These are phyloP conservation scores for Pterocles orientalis DNA, from an alignment of 2,113 vertebrate species.

Conservation along the genomic window DNA sequence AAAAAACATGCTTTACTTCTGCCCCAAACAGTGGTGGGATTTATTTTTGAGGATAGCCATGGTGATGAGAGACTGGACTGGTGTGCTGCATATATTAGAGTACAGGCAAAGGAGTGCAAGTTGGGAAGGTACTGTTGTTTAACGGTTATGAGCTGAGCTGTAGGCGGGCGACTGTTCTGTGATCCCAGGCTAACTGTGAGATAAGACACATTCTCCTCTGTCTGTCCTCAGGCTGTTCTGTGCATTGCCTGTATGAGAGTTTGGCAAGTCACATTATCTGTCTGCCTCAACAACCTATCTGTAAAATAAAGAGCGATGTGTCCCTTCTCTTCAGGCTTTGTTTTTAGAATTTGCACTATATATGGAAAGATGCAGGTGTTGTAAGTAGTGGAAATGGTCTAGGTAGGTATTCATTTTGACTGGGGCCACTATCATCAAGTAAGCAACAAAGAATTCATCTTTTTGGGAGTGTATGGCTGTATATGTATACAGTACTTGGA, in stretches of 20 bases:
- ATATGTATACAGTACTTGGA: not conserved
- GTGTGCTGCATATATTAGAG: not conserved
- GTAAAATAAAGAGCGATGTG: not conserved
- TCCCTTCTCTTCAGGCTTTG: not conserved
- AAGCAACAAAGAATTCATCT: not conserved
- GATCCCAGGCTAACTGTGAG: not conserved
- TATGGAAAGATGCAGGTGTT: fast-evolving
- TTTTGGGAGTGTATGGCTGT: not conserved
- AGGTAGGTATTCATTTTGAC: not conserved
- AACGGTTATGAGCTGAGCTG: not conserved
- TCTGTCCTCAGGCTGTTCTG: not conserved
- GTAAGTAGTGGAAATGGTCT: not conserved
- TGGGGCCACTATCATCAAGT: not conserved
- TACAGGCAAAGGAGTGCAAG: not conserved
- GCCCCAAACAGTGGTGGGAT: not conserved
- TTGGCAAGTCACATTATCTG: not conserved
- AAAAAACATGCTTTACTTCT: not conserved
- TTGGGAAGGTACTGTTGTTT: not conserved
- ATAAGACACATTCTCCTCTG: fast-evolving
- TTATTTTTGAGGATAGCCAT: not conserved
- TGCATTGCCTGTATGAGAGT: not conserved
- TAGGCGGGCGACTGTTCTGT: not conserved
- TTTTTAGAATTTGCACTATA: not conserved
- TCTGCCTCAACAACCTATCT: not conserved
- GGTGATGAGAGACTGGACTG: not conserved